phyloP scores from a whole-genome alignment of 30 jellyfish, hydroid and myxozoan genomes.

The Morbakka virulenta region DNA sequence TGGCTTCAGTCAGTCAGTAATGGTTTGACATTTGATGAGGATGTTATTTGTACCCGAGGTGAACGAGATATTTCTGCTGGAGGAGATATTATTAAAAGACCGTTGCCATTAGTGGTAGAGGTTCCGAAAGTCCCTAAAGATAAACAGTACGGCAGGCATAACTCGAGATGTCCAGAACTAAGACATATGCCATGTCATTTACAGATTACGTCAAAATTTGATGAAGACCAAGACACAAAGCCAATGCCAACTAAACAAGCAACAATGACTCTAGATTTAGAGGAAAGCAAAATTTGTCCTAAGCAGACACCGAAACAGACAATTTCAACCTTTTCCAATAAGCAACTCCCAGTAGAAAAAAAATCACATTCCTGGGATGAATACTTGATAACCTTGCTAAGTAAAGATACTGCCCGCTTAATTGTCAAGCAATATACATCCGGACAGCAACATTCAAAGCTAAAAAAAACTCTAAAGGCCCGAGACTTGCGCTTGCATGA shows the following conservation, averaged over 20 bases:
- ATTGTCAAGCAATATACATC: slow-evolving; percentile 58
- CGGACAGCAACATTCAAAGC: slow-evolving; percentile 32
- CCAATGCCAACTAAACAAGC: background rate
- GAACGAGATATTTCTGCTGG: no score
- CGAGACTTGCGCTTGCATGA: no score
- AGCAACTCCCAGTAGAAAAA: background rate
- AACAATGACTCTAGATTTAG: background rate
- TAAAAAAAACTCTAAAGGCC: background rate
- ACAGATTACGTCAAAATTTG: background rate
- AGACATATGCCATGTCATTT: slow-evolving; percentile 66
- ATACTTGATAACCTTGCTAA: slow-evolving; percentile 48
- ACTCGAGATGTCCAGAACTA: slow-evolving; percentile 34
- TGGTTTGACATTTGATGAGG: slow-evolving; percentile 53
- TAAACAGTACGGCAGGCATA: slow-evolving; percentile 48
- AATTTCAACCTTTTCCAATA: background rate
- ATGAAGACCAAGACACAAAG: background rate
- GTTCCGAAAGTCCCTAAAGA: background rate
- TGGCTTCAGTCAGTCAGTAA: slow-evolving; percentile 38
- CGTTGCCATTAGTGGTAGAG: background rate
- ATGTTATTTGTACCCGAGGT: slow-evolving; percentile 48
- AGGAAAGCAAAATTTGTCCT: background rate
- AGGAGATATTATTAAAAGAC: no score
- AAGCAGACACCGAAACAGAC: background rate
- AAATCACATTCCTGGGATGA: slow-evolving; percentile 72
- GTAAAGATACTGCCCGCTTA: slow-evolving; percentile 78